These are phyloP conservation scores for Nerophis lumbriciformis DNA, from an alignment of 2,113 vertebrate species.

Conservation along the genomic window DNA sequence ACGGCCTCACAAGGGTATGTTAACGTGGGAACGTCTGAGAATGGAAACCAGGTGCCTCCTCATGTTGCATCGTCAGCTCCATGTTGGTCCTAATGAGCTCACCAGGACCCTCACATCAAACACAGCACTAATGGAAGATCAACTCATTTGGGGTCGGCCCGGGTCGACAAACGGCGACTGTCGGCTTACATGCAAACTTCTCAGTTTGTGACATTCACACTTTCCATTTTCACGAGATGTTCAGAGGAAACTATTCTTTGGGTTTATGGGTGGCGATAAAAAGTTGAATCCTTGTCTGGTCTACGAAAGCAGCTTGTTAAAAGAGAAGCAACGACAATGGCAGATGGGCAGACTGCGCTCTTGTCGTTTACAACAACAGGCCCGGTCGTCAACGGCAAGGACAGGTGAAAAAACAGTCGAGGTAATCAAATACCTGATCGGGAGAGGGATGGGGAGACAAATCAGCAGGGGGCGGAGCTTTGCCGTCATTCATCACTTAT, in stretches of 20 bases:
- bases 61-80: conserved; percentile 54
- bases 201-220: neutral
- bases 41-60: conserved; percentile 60
- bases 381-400: conserved; percentile 5
- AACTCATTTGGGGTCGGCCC: conserved; percentile 27
- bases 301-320: conserved; percentile 34
- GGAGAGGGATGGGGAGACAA: neutral
- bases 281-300: conserved; percentile 37
- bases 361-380: conserved; percentile 29
- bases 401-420: neutral
- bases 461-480: conserved; percentile 12
- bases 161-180: neutral
- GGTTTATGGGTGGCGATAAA: conserved; percentile 55
- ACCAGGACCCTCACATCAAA: conserved; percentile 56
- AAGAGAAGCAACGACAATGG: conserved; percentile 43
- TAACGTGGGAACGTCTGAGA: conserved; percentile 25
- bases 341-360: conserved; percentile 37
- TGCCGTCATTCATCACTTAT: conserved; percentile 22
- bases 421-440: neutral
- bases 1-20: conserved; percentile 1
- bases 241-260: conserved; percentile 33
- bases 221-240: conserved; percentile 35
- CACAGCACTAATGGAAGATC: conserved; percentile 45
- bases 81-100: conserved; percentile 47
- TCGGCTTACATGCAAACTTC: no score